Base-by-base conservation (phyloP, 2,113 vertebrate genomes). In the Motacilla tschutschensis region DNA sequence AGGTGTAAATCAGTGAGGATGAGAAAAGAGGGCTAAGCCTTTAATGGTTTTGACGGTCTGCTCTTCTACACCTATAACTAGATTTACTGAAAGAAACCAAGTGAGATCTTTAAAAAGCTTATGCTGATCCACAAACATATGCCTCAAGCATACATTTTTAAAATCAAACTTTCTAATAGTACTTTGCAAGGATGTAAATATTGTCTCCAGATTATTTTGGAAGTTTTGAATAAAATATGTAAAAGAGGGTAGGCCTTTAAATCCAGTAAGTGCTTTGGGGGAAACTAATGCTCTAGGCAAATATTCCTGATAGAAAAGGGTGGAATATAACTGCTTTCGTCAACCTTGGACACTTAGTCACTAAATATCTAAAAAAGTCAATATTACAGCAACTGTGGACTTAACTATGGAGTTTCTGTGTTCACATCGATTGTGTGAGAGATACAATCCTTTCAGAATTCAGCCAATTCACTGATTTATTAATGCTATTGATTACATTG, bases 341-440 rank as follows among this genome's bases (percentile, higher is more conserved):
- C 93, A 96, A 93, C 83, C 73, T 96, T 94, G 91, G 96, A 87
- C 67, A 80, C 63, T 80, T 54, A 89, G 79, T 92, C 75, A 95
- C 93, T 91, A 94, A 96, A 94, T 87, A 95, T 80, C 24, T 93
- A 67, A 51, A 92, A 83, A 90, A 88, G 95, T 96, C 94, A 92
- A 93, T 95, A 94, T 82, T 58, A 73, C 75, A 85, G 87, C 83
- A 92, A 73, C 86, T 87, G 88, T 90, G 79, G 57, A 92, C 83
- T 74, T 94, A 95, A 94, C 60, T 91, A 71, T 64, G 55, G 76
- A 78, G 43, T 90, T 79, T 90, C 69, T 93, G 54, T 62, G 82
- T 76, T 95, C 62, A 63, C 35, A n/a, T 40, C 62, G 65, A 91
- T 93, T 85, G 79, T 72, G 44, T 17, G 60, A 94, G 94, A 95